phyloP scores from a whole-genome alignment of 2,113 vertebrate genomes.

The Origma solitaria region DNA sequence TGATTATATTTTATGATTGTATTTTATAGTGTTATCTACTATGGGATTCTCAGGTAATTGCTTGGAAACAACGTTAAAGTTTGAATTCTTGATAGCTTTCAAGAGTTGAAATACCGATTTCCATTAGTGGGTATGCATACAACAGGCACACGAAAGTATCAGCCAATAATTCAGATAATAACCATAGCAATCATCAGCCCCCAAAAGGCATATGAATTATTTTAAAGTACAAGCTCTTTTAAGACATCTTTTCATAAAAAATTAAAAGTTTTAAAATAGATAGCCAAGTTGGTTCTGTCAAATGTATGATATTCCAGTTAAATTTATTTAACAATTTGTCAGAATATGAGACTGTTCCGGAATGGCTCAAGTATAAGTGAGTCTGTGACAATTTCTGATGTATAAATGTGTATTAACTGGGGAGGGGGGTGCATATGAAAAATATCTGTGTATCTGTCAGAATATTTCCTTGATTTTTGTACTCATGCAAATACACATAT shows the following conservation, averaged over 20 bases:
- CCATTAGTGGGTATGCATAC: rapidly evolving
- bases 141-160: neutral
- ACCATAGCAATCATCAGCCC: neutral
- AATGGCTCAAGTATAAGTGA: neutral
- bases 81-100: neutral
- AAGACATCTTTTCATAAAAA: neutral
- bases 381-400: neutral
- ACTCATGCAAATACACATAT: neutral
- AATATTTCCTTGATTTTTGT: neutral
- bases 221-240: neutral
- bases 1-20: neutral
- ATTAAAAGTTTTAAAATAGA: neutral
- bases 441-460: rapidly evolving
- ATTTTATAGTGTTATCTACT: neutral
- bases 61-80: neutral
- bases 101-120: neutral
- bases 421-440: neutral
- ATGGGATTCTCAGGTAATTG: neutral
- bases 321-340: neutral
- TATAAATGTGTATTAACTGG: neutral
- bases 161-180: neutral
- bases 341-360: neutral
- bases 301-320: neutral
- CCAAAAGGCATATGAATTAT: neutral
- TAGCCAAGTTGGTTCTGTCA: neutral